Base-by-base conservation (phyloP, 2,113 vertebrate species). In the Pionites leucogaster region DNA sequence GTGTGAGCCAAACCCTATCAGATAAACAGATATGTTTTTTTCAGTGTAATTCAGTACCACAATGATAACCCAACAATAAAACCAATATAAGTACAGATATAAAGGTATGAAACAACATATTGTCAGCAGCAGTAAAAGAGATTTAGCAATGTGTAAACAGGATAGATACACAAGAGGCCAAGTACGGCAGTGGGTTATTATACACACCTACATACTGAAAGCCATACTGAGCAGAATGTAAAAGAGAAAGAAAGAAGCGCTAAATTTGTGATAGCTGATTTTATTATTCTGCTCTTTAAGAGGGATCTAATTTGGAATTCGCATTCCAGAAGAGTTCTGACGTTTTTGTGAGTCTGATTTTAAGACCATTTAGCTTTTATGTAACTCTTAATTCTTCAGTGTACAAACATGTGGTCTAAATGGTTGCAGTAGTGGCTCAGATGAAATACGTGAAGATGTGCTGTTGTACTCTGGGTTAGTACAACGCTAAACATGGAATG, bases 81-180 rank as follows among this genome's bases (percentile, higher is more conserved):
- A 75, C 59, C 63, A 88, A 78, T 78, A 39, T 85, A 90, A 84
- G 37, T 95, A 95, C 65, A 96, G 63, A 85, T 96, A 93, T 90
- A 94, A 97, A 95, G 63, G 91, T 85, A 94, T 70, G 94, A 91
- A 96, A 76, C 62, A 96, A 91, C 77, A 92, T 86, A 95, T 92
- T 98, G 92, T 96, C 94, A 96, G 70, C 93, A 95, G 94, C 76
- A 94, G 86, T 90, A 94, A 95, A 95, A 86, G 82, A 95, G 88
- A 95, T 83, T 97, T 96, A 96, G 70, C 53, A 57, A 81, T 35
- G 9, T 41, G 17, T 96, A 97, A 97, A 93, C 90, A 97, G 96
- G 79, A 95, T 94, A 91, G 88, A 96, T 90, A 84, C 60, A 8
- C 95, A 91, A 95, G 79, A 96, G 95, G 57, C 87, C 81, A 94